Base-by-base conservation (phyloP, 1,140 invertebrate species). In the Drosophila punjabiensis region DNA sequence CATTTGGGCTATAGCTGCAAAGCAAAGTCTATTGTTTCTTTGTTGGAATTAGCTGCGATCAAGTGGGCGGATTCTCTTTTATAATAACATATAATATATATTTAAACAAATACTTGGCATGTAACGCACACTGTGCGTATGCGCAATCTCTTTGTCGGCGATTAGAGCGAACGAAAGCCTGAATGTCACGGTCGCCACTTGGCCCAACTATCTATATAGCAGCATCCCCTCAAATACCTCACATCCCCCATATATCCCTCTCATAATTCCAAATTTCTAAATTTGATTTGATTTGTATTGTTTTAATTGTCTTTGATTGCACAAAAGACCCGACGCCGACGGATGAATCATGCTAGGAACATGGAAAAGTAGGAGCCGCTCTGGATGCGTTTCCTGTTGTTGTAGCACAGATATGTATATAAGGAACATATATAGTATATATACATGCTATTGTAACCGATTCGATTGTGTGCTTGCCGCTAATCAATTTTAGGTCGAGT, bases 221-320 rank as follows among this genome's bases (percentile, higher is more conserved):
- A 35, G 32, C 52, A 41, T 71, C 14, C 13, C 13, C 37, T 13
- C 14, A 5, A 16, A 33, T 11, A 11, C 32, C 28, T n/a, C 16
- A 0, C 28, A 28, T 55, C 28, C n/a, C 37, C 9, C 18, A n/a
- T n/a, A 4, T n/a, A 35, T 14, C 14, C 33, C 53, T 18, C 14
- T 39, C 20, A 58, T 58, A 58, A 16, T 58, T 39, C 33, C 55
- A 1, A 39, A 37, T 28, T 58, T n/a, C 14, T 4, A 39, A 16
- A 39, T 39, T 58, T 53, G 28, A 75, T 75, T 84, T 84, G 67
- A 28, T 62, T 55, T 50, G 70, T 59, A 81, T 85, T 79, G 64
- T 52, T 89, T 85, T 89, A 89, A 88, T 89, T 89, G 74, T 35
- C 41, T 33, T 33, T 89, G 60, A 88, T 88, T 88, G 74, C 78